phyloP scores from a whole-genome alignment of 2,113 vertebrate species.

The Sinocyclocheilus maitianheensis region DNA sequence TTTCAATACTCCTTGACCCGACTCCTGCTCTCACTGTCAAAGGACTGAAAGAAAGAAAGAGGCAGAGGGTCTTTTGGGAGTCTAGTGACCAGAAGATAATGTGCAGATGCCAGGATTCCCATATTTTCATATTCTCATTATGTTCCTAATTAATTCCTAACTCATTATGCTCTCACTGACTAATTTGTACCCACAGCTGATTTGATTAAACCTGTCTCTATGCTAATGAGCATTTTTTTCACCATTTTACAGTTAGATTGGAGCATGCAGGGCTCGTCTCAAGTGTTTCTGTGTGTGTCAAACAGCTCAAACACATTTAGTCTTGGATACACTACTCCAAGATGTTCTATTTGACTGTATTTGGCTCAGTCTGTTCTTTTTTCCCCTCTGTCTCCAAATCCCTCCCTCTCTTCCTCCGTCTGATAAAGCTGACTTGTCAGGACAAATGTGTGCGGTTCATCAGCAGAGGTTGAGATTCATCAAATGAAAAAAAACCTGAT shows the following conservation, averaged over 20 bases:
- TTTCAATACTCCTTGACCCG: background rate
- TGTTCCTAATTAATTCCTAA: slow-evolving; percentile 88
- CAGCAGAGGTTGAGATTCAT: slow-evolving; percentile 63
- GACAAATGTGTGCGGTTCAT: slow-evolving; percentile 55
- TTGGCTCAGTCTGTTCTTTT: slow-evolving; percentile 3
- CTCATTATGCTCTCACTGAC: slow-evolving; percentile 85
- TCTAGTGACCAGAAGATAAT: slow-evolving; percentile 79
- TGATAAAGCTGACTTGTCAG: slow-evolving; percentile 58
- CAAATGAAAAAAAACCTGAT: slow-evolving; percentile 60
- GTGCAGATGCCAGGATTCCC: slow-evolving; percentile 74
- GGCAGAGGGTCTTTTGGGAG: slow-evolving; percentile 68
- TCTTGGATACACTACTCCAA: slow-evolving; percentile 26
- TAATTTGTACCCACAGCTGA: slow-evolving; percentile 84
- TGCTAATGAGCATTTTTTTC: slow-evolving; percentile 89
- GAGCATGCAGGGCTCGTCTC: slow-evolving; percentile 62
- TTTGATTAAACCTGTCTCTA: slow-evolving; percentile 89
- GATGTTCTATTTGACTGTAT: slow-evolving; percentile 33
- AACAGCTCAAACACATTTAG: slow-evolving; percentile 41
- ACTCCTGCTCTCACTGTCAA: background rate
- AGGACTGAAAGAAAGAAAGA: background rate
- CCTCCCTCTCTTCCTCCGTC: slow-evolving; percentile 21
- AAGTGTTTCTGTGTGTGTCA: slow-evolving; percentile 35
- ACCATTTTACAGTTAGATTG: slow-evolving; percentile 75
- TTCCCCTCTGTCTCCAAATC: background rate
- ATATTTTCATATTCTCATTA: slow-evolving; percentile 77